A percentile compares a stretch with the other conserved stretches of the same genome.
Conservation (phyloP, 2,888 invertebrate genomes). For the Tortricodes alternella region DNA sequence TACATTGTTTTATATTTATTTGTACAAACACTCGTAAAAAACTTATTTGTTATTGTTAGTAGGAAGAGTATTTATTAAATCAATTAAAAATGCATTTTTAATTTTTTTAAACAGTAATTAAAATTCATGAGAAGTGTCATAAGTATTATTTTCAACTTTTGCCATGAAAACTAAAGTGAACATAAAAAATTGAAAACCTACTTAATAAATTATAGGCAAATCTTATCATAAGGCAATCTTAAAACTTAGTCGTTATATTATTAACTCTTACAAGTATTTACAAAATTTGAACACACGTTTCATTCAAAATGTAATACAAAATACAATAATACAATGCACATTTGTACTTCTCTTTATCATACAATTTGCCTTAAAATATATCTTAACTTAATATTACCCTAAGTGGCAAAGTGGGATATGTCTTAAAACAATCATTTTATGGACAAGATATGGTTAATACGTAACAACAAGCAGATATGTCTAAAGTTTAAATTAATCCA, state of each 20-base stretch:
- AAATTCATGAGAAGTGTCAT: background rate
- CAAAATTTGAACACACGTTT: conserved; percentile 57
- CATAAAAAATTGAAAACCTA: conserved; percentile 23
- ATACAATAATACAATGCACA: conserved; percentile 49
- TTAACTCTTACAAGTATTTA: conserved; percentile 44
- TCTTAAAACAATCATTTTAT: conserved; percentile 52
- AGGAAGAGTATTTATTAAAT: background rate
- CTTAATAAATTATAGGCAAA: conserved; percentile 24
- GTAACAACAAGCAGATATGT: conserved; percentile 48
- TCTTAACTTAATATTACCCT: conserved; percentile 41
- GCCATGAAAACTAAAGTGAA: conserved; percentile 8
- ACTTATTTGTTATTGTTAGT: background rate
- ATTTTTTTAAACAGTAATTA: background rate
- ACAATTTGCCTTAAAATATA: conserved; percentile 36
- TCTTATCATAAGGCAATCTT: conserved; percentile 42
- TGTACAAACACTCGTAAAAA: conserved; percentile 28
- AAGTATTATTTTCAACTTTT: background rate
- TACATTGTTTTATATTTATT: conserved; percentile 46
- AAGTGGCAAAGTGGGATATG: conserved; percentile 77
- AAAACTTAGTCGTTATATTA: conserved; percentile 33
- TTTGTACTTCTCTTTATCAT: conserved; percentile 56
- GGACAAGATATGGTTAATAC: conserved; percentile 46
- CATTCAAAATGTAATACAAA: conserved; percentile 48
- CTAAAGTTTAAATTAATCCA: conserved; percentile 41
- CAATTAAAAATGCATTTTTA: background rate